Evolutionary conservation across 1,140 invertebrate species (phyloP).

Genomic region (Meloidogyne floridensis): DNA sequence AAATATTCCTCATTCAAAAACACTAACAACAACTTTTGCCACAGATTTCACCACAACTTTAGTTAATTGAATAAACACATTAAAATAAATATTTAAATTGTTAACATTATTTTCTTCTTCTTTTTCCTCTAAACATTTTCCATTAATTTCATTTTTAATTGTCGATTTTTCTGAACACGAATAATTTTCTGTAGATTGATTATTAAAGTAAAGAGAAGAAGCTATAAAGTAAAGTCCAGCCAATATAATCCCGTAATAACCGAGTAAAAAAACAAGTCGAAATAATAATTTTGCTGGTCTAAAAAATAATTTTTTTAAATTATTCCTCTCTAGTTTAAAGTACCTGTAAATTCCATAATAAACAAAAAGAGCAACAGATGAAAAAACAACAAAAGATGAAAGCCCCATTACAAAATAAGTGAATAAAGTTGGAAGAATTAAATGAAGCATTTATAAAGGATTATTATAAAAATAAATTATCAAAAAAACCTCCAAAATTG

Average conservation of each 20-base stretch:
- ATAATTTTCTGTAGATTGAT: not conserved
- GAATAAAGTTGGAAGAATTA: not conserved
- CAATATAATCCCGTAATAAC: constrained; percentile 24
- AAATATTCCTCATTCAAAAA: constrained; percentile 23
- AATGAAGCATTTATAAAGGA: not conserved
- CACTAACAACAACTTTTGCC: constrained; percentile 11
- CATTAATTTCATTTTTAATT: not conserved
- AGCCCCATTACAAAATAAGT: constrained; percentile 1
- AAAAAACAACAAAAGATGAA: constrained; percentile 1
- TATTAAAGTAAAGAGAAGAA: not conserved
- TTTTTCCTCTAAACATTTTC: not conserved
- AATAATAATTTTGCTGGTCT: constrained; percentile 11
- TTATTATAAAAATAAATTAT: not conserved
- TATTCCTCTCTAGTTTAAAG: not conserved
- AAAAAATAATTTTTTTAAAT: not conserved
- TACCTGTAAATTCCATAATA: constrained; percentile 2
- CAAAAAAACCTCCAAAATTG: not conserved
- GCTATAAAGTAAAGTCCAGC: constrained; percentile 23
- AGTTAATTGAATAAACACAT: constrained; percentile 12
- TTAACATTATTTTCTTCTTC: not conserved
- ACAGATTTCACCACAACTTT: constrained; percentile 10
- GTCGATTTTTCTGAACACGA: not conserved
- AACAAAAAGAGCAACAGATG: constrained; percentile 10
- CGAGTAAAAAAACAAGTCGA: not conserved
- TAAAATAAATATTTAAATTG: not conserved